Percentiles rank a stretch among this genome's conserved stretches.
phyloP scores from a whole-genome alignment of 2,113 vertebrate species.

The Herpailurus yagouaroundi region DNA sequence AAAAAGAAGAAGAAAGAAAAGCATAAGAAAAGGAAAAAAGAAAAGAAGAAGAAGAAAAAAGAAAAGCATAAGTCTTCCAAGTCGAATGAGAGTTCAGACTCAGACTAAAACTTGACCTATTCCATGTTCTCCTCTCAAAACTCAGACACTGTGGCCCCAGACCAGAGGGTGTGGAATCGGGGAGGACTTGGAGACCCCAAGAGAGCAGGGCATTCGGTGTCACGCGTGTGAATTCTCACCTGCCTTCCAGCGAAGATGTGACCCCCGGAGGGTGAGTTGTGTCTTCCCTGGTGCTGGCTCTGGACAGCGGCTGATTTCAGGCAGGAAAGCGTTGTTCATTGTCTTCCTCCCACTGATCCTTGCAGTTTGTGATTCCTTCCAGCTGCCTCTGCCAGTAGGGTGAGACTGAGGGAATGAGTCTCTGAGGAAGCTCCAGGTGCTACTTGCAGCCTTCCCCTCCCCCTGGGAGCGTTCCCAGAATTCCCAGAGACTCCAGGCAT shows the following conservation, averaged over 20 bases:
- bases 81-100: slow-evolving; percentile 47
- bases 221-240: not conserved
- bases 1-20: slow-evolving; percentile 65
- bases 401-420: not conserved
- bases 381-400: not conserved
- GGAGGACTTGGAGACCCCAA: not conserved
- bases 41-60: slow-evolving; percentile 67
- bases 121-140: not conserved
- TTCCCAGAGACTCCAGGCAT: not conserved
- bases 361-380: not conserved
- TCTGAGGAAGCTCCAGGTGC: not conserved
- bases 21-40: slow-evolving; percentile 60
- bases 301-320: accelerated
- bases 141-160: not conserved
- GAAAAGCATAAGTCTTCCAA: slow-evolving; percentile 59
- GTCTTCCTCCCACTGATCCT: not conserved
- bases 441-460: not conserved
- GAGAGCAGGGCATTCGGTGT: not conserved
- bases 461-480: not conserved
- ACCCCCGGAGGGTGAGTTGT: not conserved
- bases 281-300: not conserved
- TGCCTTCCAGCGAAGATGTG: not conserved
- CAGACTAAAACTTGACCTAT: not conserved
- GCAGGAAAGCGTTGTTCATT: not conserved
- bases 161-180: not conserved